These are phyloP conservation scores for Thera britannica DNA, from an alignment of 2,888 invertebrate genomes.

Conservation along the genomic window DNA sequence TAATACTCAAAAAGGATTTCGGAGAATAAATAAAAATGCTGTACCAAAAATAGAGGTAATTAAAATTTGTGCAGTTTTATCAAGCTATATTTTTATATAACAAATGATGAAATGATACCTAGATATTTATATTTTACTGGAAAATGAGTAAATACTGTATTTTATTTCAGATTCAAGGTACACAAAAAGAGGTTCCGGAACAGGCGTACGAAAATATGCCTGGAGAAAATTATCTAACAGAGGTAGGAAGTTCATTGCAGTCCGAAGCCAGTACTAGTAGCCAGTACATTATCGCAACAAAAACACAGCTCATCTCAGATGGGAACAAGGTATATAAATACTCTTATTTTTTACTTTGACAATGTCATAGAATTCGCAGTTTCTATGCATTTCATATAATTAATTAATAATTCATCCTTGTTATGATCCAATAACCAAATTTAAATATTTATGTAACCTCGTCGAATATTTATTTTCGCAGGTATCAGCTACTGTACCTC, in stretches of 20 bases:
- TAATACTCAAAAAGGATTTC: too few relatives aligned
- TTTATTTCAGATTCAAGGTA: too few relatives aligned
- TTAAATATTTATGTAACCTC: constrained; percentile 3
- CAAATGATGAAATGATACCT: too few relatives aligned
- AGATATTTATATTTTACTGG: too few relatives aligned
- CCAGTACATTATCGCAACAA: too few relatives aligned
- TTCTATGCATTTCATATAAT: constrained; percentile 2
- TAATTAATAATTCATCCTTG: neutral
- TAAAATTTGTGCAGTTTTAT: too few relatives aligned
- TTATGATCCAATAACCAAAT: constrained; percentile 3
- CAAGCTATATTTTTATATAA: too few relatives aligned
- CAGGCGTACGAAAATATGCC: neutral
- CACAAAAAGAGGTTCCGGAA: constrained; percentile 1
- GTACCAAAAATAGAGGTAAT: too few relatives aligned
- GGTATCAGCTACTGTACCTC: neutral
- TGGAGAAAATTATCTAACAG: constrained; percentile 1
- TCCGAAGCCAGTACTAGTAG: constrained; percentile 3
- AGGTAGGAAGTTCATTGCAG: constrained; percentile 1
- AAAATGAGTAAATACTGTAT: too few relatives aligned
- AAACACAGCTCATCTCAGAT: neutral
- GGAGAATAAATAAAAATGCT: too few relatives aligned
- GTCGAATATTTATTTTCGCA: constrained; percentile 1
- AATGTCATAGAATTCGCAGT: constrained; percentile 3
- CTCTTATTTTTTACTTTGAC: constrained; percentile 1
- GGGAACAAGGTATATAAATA: neutral